Percentiles rank a stretch among this genome's conserved stretches.
phyloP scores from a whole-genome alignment of 2,113 vertebrate species.

The Nymphicus hollandicus region DNA sequence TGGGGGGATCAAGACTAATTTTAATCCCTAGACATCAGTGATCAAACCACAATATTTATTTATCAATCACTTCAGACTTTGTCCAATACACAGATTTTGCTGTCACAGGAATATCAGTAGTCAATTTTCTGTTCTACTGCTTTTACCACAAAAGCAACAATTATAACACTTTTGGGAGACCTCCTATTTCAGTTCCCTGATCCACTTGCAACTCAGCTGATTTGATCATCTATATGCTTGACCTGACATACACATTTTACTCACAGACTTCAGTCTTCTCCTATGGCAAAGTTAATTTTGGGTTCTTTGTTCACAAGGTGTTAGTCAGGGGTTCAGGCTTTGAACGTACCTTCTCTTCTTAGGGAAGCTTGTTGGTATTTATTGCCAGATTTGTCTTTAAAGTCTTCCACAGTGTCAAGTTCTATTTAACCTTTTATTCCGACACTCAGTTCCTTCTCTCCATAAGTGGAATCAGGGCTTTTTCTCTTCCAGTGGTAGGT shows the following conservation, averaged over 20 bases:
- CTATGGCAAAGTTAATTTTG: background rate
- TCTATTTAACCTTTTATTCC: background rate
- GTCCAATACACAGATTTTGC: background rate
- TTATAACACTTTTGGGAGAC: background rate
- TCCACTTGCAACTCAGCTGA: background rate
- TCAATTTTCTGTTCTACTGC: background rate
- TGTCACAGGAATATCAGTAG: background rate
- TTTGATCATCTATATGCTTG: background rate
- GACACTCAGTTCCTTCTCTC: background rate
- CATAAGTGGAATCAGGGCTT: background rate
- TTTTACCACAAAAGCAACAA: background rate
- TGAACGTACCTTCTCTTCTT: background rate
- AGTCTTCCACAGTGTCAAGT: background rate
- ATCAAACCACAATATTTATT: background rate
- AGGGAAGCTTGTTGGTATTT: background rate
- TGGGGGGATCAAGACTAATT: background rate
- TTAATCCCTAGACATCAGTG: background rate
- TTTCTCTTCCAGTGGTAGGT: background rate
- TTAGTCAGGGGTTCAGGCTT: background rate
- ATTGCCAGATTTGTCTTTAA: background rate
- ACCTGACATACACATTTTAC: background rate
- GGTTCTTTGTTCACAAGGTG: background rate
- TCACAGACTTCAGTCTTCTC: background rate
- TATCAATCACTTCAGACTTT: background rate
- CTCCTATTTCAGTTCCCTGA: background rate